Evolutionary conservation across 2,113 vertebrate species (phyloP), one percentile per base, ranked within the genome.

Genomic region (Reinhardtius hippoglossoides): DNA sequence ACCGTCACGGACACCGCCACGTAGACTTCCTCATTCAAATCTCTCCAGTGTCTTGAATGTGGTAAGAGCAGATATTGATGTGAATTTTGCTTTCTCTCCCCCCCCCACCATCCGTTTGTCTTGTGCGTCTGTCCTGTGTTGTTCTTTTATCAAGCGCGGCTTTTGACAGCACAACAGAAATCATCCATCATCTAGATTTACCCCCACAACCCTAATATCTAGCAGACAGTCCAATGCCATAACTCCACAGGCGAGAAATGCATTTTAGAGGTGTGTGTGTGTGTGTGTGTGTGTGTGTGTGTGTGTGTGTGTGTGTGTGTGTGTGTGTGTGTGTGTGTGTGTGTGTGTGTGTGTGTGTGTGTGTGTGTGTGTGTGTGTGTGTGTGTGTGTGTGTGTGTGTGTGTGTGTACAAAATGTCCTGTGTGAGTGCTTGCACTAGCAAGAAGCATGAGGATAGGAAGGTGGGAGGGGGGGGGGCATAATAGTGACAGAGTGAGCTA

Each of bases 111-210:
- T 82, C 73, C 23, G 72, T 89, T 87, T 87, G 71, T 81, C 76
- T 84, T 79, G 58, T 20, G 68, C 63, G 50, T 69, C 71, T 35
- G 65, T 68, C 80, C 72, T 20, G 57, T 83, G 86, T 78, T 82
- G 79, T 90, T 91, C 83, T 92, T 89, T 86, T 88, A 86, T 90
- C 83, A 84, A 88, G 84, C 83, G 40, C 63, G 6, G 57, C 68
- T 71, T 87, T 80, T 91, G 85, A 91, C 89, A 83, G 76, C 82
- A 74, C 86, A 83, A 89, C 83, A 85, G 76, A 86, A 85, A 85
- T 86, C 84, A 88, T 90, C 88, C 88, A 90, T 91, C 91, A 86
- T 81, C 83, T 67, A 88, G 90, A 92, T 92, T 88, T 89, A 90
- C 72, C 87, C 87, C 74, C 69, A 50, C 83, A 86, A 81, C 77